Evolutionary conservation across 2,888 invertebrate species (phyloP).

Genomic region (Epiblema foenella): DNA sequence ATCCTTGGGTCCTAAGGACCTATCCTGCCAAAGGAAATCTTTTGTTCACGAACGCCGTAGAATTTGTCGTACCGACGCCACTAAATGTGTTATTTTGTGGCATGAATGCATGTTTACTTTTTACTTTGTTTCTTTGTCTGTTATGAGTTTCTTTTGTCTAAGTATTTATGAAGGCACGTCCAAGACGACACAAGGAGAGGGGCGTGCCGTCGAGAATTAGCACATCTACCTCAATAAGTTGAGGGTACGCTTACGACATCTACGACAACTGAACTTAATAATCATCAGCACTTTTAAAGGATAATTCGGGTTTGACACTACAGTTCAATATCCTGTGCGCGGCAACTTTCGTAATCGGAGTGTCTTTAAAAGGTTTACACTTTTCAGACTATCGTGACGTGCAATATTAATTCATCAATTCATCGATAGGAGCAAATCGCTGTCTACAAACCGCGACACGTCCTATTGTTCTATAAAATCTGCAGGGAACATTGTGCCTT

Average conservation of each 20-base stretch:
- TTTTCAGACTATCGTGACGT: conserved; percentile 1
- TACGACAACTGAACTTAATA: not conserved
- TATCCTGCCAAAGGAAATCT: too few relatives aligned
- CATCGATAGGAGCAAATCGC: conserved; percentile 30
- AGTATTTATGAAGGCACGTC: not conserved
- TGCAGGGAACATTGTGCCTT: conserved; percentile 40
- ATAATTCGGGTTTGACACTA: not conserved
- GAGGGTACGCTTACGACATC: not conserved
- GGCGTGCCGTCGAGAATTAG: not conserved
- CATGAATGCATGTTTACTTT: not conserved
- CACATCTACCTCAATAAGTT: not conserved
- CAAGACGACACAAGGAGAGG: not conserved
- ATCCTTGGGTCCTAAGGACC: too few relatives aligned
- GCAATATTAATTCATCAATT: not conserved
- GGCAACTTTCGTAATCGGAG: conserved; percentile 6
- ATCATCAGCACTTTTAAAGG: not conserved
- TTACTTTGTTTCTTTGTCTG: too few relatives aligned
- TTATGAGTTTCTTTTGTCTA: too few relatives aligned
- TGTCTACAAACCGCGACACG: conserved; percentile 31
- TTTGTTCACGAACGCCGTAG: too few relatives aligned
- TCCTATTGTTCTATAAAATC: conserved; percentile 43
- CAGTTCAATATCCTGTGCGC: not conserved
- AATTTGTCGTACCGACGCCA: too few relatives aligned
- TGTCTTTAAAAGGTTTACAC: not conserved
- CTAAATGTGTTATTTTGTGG: too few relatives aligned